Evolutionary conservation across 1,140 invertebrate species (phyloP).

Genomic region (Trichonephila clavata): DNA sequence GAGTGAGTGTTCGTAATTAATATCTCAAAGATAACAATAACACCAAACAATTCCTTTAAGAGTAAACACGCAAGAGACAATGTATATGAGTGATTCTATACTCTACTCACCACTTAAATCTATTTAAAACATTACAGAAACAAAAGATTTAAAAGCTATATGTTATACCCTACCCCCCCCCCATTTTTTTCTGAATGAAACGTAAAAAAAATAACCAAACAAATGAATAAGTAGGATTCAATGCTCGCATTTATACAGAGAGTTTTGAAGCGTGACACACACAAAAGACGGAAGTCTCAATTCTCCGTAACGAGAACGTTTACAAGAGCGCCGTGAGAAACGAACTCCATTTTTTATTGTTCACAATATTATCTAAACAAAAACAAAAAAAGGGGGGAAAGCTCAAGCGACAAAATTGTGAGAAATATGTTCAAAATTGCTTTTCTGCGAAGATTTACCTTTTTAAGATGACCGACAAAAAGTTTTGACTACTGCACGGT

Average conservation of each 20-base stretch:
- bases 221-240: slow-evolving; percentile 31
- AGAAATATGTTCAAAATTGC: slow-evolving; percentile 63
- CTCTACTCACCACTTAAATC: too few relatives aligned
- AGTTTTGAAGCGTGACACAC: slow-evolving; percentile 61
- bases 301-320: slow-evolving; percentile 53
- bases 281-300: slow-evolving; percentile 73
- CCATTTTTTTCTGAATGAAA: background rate
- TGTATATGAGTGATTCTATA: too few relatives aligned
- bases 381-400: background rate
- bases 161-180: too few relatives aligned
- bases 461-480: slow-evolving; percentile 23
- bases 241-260: slow-evolving; percentile 34
- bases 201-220: background rate
- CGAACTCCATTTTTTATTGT: slow-evolving; percentile 25
- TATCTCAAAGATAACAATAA: too few relatives aligned
- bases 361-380: slow-evolving; percentile 14
- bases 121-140: too few relatives aligned
- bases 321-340: slow-evolving; percentile 67
- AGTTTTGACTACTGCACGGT: background rate
- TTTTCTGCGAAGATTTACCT: slow-evolving; percentile 51
- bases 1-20: too few relatives aligned
- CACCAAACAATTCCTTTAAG: too few relatives aligned
- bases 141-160: too few relatives aligned
- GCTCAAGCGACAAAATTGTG: slow-evolving; percentile 60
- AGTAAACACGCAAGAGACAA: too few relatives aligned